Percentiles rank a stretch among this genome's conserved stretches.
phyloP scores from a whole-genome alignment of 1,140 invertebrate species.

The Trichoplusia ni region DNA sequence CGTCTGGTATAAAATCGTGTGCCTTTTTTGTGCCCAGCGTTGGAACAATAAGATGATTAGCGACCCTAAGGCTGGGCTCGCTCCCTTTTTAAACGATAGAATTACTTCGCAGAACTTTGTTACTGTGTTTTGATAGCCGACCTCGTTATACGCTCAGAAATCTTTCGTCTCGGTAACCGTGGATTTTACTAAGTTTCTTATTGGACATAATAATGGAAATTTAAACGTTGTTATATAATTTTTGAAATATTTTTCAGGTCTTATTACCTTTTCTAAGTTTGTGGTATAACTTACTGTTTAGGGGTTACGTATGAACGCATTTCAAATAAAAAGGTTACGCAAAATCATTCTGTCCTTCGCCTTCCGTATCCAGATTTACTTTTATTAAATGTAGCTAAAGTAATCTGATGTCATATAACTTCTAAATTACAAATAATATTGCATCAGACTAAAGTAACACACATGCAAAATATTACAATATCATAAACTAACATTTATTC shows the following conservation, averaged over 20 bases:
- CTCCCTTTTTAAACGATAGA: constrained; percentile 43
- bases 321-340: no score
- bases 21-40: constrained; percentile 36
- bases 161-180: constrained; percentile 35
- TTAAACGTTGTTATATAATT: constrained; percentile 13
- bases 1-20: constrained; percentile 40
- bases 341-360: no score
- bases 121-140: constrained; percentile 48
- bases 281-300: no score
- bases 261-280: not conserved
- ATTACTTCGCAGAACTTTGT: constrained; percentile 50
- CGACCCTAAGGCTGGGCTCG: constrained; percentile 41
- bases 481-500: no score
- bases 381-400: no score
- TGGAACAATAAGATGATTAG: constrained; percentile 55
- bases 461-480: no score
- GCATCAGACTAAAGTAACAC: no score
- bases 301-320: no score
- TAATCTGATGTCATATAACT: no score
- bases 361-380: no score
- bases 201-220: constrained; percentile 23
- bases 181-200: constrained; percentile 36
- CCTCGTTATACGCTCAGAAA: constrained; percentile 33
- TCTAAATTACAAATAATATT: no score
- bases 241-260: constrained; percentile 8